Conservation (phyloP, 2,888 invertebrate genomes). For the Drosophila bunnanda region DNA sequence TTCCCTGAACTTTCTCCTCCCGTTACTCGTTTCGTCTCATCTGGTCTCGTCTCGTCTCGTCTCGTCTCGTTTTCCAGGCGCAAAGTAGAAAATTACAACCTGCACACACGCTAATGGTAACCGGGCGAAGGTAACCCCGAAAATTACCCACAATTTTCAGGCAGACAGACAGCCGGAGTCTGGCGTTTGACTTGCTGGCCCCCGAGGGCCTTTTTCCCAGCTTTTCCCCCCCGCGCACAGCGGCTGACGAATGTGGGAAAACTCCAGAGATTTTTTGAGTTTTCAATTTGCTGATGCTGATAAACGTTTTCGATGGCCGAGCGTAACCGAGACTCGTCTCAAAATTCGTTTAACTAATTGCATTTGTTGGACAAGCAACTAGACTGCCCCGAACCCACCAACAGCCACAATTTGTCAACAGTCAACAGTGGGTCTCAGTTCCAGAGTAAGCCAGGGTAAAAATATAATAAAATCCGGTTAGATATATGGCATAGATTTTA, state of each 20-base stretch:
- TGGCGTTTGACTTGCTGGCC: conserved; percentile 50
- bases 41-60: neutral
- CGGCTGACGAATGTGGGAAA: conserved; percentile 70
- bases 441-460: rapidly evolving
- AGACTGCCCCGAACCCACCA: conserved; percentile 22
- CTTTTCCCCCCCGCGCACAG: conserved; percentile 14
- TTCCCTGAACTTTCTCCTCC: neutral
- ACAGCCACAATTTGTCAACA: conserved; percentile 66
- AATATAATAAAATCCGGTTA: neutral
- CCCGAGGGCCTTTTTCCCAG: conserved; percentile 62
- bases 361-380: conserved; percentile 45
- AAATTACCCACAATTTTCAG: conserved; percentile 66
- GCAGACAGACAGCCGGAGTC: conserved; percentile 49
- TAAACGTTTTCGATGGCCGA: conserved; percentile 47
- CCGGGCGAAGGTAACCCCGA: conserved; percentile 61
- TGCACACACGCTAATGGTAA: conserved; percentile 72
- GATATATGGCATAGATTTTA: neutral
- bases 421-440: conserved; percentile 17
- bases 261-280: conserved; percentile 35
- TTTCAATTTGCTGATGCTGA: conserved; percentile 49
- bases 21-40: neutral
- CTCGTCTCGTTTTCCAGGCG: conserved; percentile 63
- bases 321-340: conserved; percentile 21
- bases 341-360: conserved; percentile 55
- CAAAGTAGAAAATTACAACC: conserved; percentile 79